Evolutionary conservation across 2,888 invertebrate genomes (phyloP).

Genomic region (Himalopsyche kuldschensis): DNA sequence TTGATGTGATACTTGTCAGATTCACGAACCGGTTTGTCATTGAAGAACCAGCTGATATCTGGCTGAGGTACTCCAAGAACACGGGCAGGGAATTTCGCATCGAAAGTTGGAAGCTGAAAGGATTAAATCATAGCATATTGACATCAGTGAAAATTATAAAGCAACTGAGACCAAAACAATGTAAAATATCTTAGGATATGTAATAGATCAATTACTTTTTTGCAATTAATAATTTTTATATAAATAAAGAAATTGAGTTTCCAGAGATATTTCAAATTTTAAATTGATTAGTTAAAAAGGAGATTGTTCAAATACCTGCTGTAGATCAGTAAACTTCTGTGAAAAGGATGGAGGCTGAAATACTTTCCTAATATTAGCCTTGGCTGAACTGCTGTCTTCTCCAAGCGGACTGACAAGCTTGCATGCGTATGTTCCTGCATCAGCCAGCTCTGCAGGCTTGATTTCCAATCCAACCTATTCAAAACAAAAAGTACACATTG

Average conservation of each 20-base stretch:
- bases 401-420: constrained; percentile 76
- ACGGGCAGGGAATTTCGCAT: constrained; percentile 81
- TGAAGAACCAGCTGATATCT: constrained; percentile 84
- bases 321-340: constrained; percentile 71
- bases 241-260: no score
- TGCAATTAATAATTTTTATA: not conserved
- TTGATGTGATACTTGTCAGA: constrained; percentile 73
- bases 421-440: constrained; percentile 80
- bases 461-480: constrained; percentile 71
- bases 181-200: not conserved
- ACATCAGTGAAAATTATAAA: not conserved
- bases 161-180: not conserved
- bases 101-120: constrained; percentile 68
- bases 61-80: constrained; percentile 82
- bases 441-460: constrained; percentile 67
- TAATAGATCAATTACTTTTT: not conserved
- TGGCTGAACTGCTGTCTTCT: constrained; percentile 69
- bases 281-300: not conserved
- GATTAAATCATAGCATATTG: not conserved
- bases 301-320: constrained; percentile 55
- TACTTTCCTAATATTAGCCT: constrained; percentile 75
- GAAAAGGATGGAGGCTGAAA: constrained; percentile 80
- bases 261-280: not conserved
- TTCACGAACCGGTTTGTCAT: constrained; percentile 71
- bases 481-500: not conserved